These are phyloP conservation scores for Carabus problematicus DNA, from an alignment of 2,888 invertebrate genomes.

Conservation along the genomic window DNA sequence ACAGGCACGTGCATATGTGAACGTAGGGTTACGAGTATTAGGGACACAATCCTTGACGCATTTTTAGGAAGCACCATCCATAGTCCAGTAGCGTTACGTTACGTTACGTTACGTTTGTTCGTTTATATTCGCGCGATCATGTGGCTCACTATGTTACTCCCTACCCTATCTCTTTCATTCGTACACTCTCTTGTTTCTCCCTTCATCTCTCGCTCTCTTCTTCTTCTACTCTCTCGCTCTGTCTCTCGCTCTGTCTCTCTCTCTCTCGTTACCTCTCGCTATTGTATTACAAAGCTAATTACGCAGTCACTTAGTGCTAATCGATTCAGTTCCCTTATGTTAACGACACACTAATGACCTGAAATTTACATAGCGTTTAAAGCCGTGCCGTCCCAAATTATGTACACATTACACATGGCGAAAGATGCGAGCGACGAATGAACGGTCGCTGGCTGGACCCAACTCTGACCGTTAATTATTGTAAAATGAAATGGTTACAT, in stretches of 20 bases:
- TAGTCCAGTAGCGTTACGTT: too few relatives aligned
- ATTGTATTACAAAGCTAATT: slow-evolving; percentile 59
- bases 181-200: too few relatives aligned
- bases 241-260: too few relatives aligned
- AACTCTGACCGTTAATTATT: slow-evolving; percentile 36
- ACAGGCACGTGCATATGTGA: too few relatives aligned
- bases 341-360: slow-evolving; percentile 62
- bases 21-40: too few relatives aligned
- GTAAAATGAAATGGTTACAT: slow-evolving; percentile 32
- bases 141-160: too few relatives aligned
- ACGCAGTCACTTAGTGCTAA: slow-evolving; percentile 63
- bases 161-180: slow-evolving; percentile 5
- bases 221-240: too few relatives aligned
- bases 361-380: slow-evolving; percentile 58
- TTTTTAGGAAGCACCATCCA: too few relatives aligned
- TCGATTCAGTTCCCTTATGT: slow-evolving; percentile 62
- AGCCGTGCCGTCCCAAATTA: slow-evolving; percentile 40
- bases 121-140: too few relatives aligned
- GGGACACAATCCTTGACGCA: too few relatives aligned
- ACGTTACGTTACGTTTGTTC: too few relatives aligned
- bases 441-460: slow-evolving; percentile 10
- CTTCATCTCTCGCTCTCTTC: too few relatives aligned
- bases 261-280: not conserved
- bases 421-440: slow-evolving; percentile 16
- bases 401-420: slow-evolving; percentile 41